Evolutionary conservation across 2,888 invertebrate genomes (phyloP).

Genomic region (Tineola bisselliella): DNA sequence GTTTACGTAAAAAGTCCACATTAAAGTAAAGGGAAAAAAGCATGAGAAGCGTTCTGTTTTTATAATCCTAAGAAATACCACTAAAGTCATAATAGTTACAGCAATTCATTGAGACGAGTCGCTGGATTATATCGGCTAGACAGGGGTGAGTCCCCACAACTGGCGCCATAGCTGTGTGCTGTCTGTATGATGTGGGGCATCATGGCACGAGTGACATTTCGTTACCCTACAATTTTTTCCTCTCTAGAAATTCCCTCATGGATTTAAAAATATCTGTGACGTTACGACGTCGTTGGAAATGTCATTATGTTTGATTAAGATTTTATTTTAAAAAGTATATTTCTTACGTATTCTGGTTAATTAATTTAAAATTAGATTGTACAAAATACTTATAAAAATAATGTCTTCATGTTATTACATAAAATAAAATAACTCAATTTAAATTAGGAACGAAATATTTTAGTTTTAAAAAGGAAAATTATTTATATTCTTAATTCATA

Average conservation of each 20-base stretch:
- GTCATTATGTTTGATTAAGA: neutral
- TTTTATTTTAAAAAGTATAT: neutral
- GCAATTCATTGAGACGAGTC: neutral
- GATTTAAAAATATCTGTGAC: neutral
- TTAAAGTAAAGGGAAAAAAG: too few relatives aligned
- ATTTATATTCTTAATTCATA: too few relatives aligned
- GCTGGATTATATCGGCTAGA: neutral
- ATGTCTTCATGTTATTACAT: too few relatives aligned
- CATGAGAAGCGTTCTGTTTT: too few relatives aligned
- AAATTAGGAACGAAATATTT: too few relatives aligned
- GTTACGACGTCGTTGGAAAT: neutral
- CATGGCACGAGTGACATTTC: slow-evolving; percentile 1
- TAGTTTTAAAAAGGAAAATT: too few relatives aligned
- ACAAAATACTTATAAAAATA: too few relatives aligned
- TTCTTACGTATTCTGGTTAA: too few relatives aligned
- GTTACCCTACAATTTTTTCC: neutral
- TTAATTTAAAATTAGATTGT: too few relatives aligned
- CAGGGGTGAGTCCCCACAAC: neutral
- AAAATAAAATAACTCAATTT: too few relatives aligned
- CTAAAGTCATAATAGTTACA: neutral
- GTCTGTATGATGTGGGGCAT: neutral
- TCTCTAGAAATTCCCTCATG: neutral
- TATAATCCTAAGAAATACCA: neutral
- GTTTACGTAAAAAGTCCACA: too few relatives aligned
- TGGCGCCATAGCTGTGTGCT: neutral